phyloP scores from a whole-genome alignment of 2,888 invertebrate genomes.

The Tortricodes alternella region DNA sequence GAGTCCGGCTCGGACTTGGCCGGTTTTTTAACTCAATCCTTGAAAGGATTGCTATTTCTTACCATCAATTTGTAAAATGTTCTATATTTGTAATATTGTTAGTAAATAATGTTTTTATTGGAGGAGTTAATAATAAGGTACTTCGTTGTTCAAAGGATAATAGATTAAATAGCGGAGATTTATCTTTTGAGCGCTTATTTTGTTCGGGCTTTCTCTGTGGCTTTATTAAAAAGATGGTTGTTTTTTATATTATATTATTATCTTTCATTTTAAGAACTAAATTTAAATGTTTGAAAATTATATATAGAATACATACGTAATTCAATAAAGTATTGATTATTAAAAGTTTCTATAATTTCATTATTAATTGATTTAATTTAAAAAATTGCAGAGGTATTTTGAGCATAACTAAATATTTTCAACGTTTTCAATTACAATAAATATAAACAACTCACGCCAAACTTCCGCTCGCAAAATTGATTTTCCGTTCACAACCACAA shows the following conservation, averaged over 20 bases:
- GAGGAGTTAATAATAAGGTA: background rate
- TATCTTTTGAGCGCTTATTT: background rate
- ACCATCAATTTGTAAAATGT: too few species aligned
- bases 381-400: too few species aligned
- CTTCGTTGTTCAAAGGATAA: background rate
- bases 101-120: background rate
- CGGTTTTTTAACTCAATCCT: too few species aligned
- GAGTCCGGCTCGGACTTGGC: too few species aligned
- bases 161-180: background rate
- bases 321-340: background rate
- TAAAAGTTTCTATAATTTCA: background rate
- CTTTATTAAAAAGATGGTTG: background rate
- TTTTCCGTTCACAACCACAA: background rate
- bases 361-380: too few species aligned
- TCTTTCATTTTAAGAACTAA: background rate
- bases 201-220: background rate
- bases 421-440: background rate
- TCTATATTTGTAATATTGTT: too few species aligned
- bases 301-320: too few species aligned
- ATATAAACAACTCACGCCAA: constrained; percentile 18
- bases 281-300: too few species aligned
- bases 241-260: background rate
- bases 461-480: background rate
- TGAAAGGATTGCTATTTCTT: too few species aligned
- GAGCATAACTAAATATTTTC: background rate